Evolutionary conservation across 2,888 invertebrate genomes (phyloP).

Genomic region (Aspidiotus destructor): DNA sequence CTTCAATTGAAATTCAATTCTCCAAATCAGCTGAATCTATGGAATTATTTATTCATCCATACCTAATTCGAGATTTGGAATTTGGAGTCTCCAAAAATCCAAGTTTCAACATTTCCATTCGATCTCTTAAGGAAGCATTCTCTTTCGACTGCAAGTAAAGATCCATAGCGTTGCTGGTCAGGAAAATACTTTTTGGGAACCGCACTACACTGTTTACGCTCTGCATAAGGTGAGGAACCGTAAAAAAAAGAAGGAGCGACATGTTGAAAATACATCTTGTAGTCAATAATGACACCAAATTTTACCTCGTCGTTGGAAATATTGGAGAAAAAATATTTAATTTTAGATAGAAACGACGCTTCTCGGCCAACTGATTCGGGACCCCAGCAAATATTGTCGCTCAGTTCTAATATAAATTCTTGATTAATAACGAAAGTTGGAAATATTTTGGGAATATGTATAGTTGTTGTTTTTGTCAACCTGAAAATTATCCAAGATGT

Average conservation of each 20-base stretch:
- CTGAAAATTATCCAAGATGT: too few relatives aligned
- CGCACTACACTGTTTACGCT: too few relatives aligned
- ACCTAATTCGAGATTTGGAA: conserved; percentile 14
- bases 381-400: neutral
- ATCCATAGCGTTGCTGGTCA: conserved; percentile 55
- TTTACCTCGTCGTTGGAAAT: neutral
- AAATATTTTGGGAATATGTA: too few relatives aligned
- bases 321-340: conserved; percentile 41
- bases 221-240: too few relatives aligned
- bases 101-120: conserved; percentile 16
- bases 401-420: too few relatives aligned
- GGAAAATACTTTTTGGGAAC: conserved; percentile 57
- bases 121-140: conserved; percentile 42
- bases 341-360: conserved; percentile 61
- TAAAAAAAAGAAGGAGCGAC: too few relatives aligned
- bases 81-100: conserved; percentile 10
- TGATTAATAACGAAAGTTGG: too few relatives aligned
- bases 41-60: neutral
- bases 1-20: neutral
- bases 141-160: conserved; percentile 46
- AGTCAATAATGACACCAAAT: neutral
- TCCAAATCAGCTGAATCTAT: neutral
- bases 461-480: too few relatives aligned
- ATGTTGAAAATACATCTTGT: conserved; percentile 41
- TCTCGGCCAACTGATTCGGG: conserved; percentile 63